Base-by-base conservation (phyloP, 2,797 vertebrate species). In the Platyrinchus mystaceus region DNA sequence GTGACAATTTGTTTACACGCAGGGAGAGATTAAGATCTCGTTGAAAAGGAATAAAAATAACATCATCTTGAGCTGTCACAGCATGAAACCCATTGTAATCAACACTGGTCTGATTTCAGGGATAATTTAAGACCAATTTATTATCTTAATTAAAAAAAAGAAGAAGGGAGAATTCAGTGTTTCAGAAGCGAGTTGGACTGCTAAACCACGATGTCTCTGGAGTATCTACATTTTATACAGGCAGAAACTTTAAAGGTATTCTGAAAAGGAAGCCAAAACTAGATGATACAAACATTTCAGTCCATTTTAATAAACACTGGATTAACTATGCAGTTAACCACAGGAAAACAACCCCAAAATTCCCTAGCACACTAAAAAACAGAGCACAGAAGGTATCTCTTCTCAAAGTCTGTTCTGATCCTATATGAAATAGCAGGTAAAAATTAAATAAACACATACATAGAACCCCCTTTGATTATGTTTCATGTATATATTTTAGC, bases 61-160 rank as follows among this genome's bases (percentile, higher is more conserved):
- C 98, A 98, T 97, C 98, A 97, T 98, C 97, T 97, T 80, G 96
- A 97, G 98, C 98, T 99, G 98, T 98, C 99, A 98, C 99, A 99
- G 99, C 98, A 87, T 99, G 99, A 98, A 97, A 97, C 97, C 98
- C 97, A 98, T 99, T 99, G 99, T 99, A 99, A 99, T 99, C 99
- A 99, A 99, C 97, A 98, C 98, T 99, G 99, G 98, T 99, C 98
- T 99, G 99, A 99, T 99, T 99, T 99, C 99, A 99, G 98, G 99
- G 99, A 99, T 99, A 99, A 99, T 99, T 99, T 99, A 98, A 99
- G 99, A 98, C 98, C 98, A 99, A 99, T 99, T 99, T 99, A 99
- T 99, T 99, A 99, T 99, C 98, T 98, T 98, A 99, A 99, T 99
- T 99, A 98, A 98, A 99, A 98, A 98, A 99, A 98, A 93, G 90